Percentiles rank a stretch among this genome's conserved stretches.
phyloP scores from a whole-genome alignment of 1,140 invertebrate species.

The Schlechtendalia chinensis region DNA sequence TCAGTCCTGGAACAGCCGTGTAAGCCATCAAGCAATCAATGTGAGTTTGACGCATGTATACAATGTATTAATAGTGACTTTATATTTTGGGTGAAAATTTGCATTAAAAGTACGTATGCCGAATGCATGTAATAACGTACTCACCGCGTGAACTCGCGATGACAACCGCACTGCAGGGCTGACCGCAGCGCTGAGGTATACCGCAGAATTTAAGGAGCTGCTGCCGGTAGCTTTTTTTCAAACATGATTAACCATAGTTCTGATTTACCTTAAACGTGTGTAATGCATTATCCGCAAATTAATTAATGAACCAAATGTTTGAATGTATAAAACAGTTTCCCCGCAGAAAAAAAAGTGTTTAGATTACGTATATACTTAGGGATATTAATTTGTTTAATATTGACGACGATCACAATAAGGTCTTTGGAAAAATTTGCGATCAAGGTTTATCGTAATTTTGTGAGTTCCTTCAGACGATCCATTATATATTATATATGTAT shows the following conservation, averaged over 20 bases:
- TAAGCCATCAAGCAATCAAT: conserved; percentile 21
- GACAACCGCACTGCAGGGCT: conserved; percentile 31
- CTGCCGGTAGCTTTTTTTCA: conserved; percentile 41
- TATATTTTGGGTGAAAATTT: conserved; percentile 18
- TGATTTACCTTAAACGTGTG: conserved; percentile 29
- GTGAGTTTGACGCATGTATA: neutral
- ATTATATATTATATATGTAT: neutral
- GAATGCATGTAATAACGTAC: neutral
- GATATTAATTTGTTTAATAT: too few species aligned
- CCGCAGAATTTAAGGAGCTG: conserved; percentile 46
- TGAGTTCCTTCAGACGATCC: too few species aligned
- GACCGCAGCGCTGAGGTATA: conserved; percentile 48
- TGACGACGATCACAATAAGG: too few species aligned
- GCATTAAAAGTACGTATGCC: neutral
- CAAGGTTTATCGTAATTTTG: too few species aligned
- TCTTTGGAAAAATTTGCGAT: too few species aligned
- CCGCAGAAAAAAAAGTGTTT: neutral
- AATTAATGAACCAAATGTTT: conserved; percentile 22
- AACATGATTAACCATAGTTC: conserved; percentile 39
- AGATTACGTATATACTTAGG: neutral
- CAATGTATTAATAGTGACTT: conserved; percentile 15
- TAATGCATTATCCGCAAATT: neutral
- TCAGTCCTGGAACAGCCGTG: conserved; percentile 13
- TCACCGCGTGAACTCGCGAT: conserved; percentile 21
- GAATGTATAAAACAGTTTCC: conserved; percentile 23